Evolutionary conservation across 2,797 vertebrate species (phyloP), one percentile per base, ranked within the genome.

Genomic region (Heteromormyrus szaboi): DNA sequence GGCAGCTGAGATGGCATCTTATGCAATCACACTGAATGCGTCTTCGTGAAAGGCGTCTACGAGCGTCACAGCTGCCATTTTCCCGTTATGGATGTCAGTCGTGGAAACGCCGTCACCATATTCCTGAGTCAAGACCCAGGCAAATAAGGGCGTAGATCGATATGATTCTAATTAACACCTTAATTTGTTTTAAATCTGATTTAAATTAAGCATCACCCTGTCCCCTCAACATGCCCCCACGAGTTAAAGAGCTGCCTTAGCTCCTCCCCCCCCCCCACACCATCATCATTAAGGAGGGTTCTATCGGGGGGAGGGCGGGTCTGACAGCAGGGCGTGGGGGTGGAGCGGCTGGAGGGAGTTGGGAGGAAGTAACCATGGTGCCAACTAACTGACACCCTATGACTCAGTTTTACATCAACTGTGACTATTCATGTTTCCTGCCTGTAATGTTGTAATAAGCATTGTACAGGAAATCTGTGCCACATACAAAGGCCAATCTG

Each of bases 401-500:
- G 50, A 72, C 48, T 46, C 56, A 48, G 51, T 53, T 89, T 76
- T 76, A 54, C 46, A 76, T 86, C 53, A 76, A 54, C n/a, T 54
- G 62, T 22, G 17, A 76, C 72, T 86, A 89, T 81, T 87, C 76
- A 89, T 81, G 51, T 46, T 54, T 50, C 86, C 41, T 51, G 22
- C 11, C 44, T 11, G 17, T 14, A 29, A 50, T 22, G 46, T 22
- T 51, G 84, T 76, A 76, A 89, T 87, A 76, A 89, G 72, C 44
- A 33, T 29, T 89, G 54, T 44, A 81, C 50, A 51, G 68, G 88
- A 79, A 90, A 88, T 88, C n/a, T 85, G 50, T 29, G 17, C 50
- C 65, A 50, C 51, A 65, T 83, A 51, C 87, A 88, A 53, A 19
- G 33, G 56, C 33, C 68, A 72, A 37, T 17, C 14, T 72, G 65